These are phyloP conservation scores for Caenorhabditis sulstoni DNA, from an alignment of 2,888 invertebrate genomes.

Conservation along the genomic window DNA sequence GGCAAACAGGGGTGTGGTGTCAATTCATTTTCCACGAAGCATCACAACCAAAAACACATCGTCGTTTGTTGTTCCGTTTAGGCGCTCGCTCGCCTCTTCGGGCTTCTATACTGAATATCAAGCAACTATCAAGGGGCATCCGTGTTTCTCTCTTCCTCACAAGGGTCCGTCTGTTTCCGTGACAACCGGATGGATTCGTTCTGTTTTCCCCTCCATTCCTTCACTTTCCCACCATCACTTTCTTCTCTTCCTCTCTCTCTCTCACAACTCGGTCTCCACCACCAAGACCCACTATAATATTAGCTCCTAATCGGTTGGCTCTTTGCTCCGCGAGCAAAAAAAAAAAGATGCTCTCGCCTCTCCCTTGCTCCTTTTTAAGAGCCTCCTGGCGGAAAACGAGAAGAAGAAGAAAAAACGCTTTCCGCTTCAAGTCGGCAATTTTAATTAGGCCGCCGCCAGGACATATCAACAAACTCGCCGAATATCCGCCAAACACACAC, in stretches of 20 bases:
- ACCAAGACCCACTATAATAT: constrained; percentile 43
- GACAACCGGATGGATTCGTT: too few species aligned
- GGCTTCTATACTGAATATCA: too few species aligned
- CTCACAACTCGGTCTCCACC: constrained; percentile 4
- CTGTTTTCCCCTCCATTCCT: too few species aligned
- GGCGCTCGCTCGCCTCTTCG: too few species aligned
- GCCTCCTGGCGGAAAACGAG: background rate
- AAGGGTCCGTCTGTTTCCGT: too few species aligned
- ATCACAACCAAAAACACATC: too few species aligned
- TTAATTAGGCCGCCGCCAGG: background rate
- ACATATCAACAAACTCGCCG: background rate
- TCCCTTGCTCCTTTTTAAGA: constrained; percentile 9
- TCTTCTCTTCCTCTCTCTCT: constrained; percentile 28
- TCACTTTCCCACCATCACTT: background rate
- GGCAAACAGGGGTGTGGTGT: too few species aligned
- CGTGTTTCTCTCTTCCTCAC: too few species aligned
- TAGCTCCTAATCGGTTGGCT: constrained; percentile 47
- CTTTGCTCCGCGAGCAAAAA: constrained; percentile 14
- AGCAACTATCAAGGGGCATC: too few species aligned
- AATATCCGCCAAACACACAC: too few species aligned
- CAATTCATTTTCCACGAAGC: too few species aligned
- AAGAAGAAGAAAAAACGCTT: background rate
- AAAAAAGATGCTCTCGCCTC: constrained; percentile 4
- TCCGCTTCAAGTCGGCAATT: background rate
- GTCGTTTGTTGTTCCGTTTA: too few species aligned